Percentiles rank a stretch among this genome's conserved stretches.
These are phyloP conservation scores for Amblyornis subalaris DNA, from an alignment of 2,113 vertebrate species.

Conservation along the genomic window DNA sequence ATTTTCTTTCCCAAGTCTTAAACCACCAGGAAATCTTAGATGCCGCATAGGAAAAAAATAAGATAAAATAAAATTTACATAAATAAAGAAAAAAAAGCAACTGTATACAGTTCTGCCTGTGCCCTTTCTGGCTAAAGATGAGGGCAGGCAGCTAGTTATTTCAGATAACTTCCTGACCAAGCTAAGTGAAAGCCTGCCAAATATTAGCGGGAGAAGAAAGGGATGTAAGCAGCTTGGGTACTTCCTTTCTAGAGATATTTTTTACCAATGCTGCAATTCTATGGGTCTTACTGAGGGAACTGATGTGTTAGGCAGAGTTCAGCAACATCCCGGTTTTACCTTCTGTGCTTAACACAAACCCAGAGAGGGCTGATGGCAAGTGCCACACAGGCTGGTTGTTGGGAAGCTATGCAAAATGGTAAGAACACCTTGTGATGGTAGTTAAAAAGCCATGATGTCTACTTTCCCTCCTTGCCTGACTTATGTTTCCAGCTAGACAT, in stretches of 20 bases:
- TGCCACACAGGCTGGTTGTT: neutral
- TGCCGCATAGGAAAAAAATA: neutral
- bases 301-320: neutral
- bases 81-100: neutral
- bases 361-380: neutral
- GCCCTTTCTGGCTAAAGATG: neutral
- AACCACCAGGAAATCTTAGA: neutral
- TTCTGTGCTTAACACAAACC: neutral
- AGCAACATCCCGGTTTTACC: neutral
- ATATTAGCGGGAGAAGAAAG: neutral
- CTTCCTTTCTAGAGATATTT: constrained; percentile 42
- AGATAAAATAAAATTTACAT: neutral
- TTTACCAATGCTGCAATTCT: neutral
- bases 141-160: neutral
- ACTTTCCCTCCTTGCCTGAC: neutral
- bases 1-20: neutral
- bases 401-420: neutral
- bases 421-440: neutral
- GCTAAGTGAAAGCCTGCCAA: constrained; percentile 25
- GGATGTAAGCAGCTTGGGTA: neutral
- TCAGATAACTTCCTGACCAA: constrained; percentile 26
- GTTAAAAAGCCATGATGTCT: neutral
- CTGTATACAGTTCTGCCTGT: neutral
- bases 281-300: neutral
- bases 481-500: neutral